Base-by-base conservation (phyloP, 2,797 vertebrate genomes). In the Scomberomorus guttatus region DNA sequence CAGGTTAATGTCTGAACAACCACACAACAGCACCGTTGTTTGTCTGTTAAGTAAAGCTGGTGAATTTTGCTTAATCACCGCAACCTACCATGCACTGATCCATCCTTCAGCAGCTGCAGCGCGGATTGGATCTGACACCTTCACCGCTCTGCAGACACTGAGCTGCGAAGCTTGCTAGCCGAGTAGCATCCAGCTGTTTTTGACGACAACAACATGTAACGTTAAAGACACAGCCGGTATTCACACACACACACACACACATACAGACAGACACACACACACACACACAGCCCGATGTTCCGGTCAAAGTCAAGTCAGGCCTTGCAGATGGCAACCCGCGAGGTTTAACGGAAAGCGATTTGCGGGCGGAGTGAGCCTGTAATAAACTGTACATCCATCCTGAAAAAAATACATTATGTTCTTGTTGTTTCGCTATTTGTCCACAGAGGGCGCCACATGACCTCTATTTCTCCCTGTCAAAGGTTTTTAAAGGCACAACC, bases 131-230 rank as follows among this genome's bases (percentile, higher is more conserved):
- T 24, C 48, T 6, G 80, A 37, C 78, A 56, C 46, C 27, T 48
- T 42, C 70, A 4, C 46, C 29, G 63, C 57, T 76, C 68, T 24
- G 72, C 75, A 44, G 80, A 72, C 29, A 74, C 68, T 64, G 25
- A 27, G 80, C 39, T 60, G 87, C 87, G 87, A 75, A 50, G 46
- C 57, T 61, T 10, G 87, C 73, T 88, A 90, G 79, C 72, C 48
- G 12, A 39, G 64, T 76, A 87, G 87, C 88, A 86, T 82, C 81
- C 79, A 63, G 72, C 70, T 84, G 82, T 55, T 78, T 27, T 3
- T 52, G 62, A 62, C 79, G 42, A 65, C 24, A 66, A 9, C 17
- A 13, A 57, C 18, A 51, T 32, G 3, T 32, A 55, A 42, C 24
- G 44, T 57, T 6, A 8, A 20, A 32, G 8, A 48, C 13, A 3